Evolutionary conservation across 2,113 vertebrate species (phyloP).

Genomic region (Rhinolophus ferrumequinum): DNA sequence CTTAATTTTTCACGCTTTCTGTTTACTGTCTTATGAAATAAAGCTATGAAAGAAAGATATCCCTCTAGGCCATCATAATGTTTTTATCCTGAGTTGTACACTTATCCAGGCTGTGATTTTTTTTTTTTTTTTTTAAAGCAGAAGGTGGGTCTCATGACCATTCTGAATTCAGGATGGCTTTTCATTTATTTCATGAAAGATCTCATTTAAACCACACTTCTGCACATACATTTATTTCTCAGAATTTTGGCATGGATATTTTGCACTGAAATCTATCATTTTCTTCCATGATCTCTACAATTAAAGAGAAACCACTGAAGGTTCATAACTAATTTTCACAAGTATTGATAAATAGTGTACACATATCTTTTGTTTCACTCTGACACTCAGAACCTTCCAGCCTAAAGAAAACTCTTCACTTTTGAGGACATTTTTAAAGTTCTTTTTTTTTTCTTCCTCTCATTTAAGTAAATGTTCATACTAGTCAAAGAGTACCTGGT

Average conservation of each 20-base stretch:
- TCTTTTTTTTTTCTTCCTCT: not conserved
- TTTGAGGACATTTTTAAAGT: not conserved
- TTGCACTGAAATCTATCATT: not conserved
- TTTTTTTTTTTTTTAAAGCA: not conserved
- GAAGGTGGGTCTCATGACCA: not conserved
- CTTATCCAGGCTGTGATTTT: fast-evolving
- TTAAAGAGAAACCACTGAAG: not conserved
- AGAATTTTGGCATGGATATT: conserved; percentile 53
- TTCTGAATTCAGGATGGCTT: conserved; percentile 29
- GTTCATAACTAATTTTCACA: not conserved
- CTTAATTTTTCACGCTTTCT: not conserved
- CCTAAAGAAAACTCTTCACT: not conserved
- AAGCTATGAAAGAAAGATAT: conserved; percentile 47
- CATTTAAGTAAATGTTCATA: not conserved
- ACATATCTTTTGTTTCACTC: not conserved
- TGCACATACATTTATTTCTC: not conserved
- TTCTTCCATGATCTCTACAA: not conserved
- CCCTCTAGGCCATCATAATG: not conserved
- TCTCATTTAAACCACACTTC: not conserved
- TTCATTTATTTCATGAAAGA: not conserved
- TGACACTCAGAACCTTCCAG: not conserved
- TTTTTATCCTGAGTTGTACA: conserved; percentile 46
- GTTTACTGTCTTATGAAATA: conserved; percentile 20
- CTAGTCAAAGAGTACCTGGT: not conserved
- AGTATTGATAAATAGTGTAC: not conserved